Conservation (phyloP, 2,113 vertebrate species). For the human (Homo sapiens) region GRCh38 chr15:28258501-28259000, state of each 20-base stretch:
- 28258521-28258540: conserved; percentile 50
- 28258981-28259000: neutral
- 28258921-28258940: neutral
- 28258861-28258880: neutral
- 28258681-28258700: neutral
- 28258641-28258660: neutral
- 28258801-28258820: conserved; percentile 31
- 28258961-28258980: neutral
- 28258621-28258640: neutral
- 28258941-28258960: neutral
- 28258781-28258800: neutral
- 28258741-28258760: neutral
- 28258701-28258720: neutral
- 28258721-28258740: neutral
- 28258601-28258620: neutral
- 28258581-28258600: neutral
- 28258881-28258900: neutral
- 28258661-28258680: neutral
- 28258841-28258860: neutral
- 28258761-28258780: neutral
- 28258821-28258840: neutral
- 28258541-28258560: neutral
- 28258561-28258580: neutral
- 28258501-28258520: neutral
- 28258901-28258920: neutral